phyloP scores from a whole-genome alignment of 1,140 invertebrate genomes.

The Atta cephalotes region DNA sequence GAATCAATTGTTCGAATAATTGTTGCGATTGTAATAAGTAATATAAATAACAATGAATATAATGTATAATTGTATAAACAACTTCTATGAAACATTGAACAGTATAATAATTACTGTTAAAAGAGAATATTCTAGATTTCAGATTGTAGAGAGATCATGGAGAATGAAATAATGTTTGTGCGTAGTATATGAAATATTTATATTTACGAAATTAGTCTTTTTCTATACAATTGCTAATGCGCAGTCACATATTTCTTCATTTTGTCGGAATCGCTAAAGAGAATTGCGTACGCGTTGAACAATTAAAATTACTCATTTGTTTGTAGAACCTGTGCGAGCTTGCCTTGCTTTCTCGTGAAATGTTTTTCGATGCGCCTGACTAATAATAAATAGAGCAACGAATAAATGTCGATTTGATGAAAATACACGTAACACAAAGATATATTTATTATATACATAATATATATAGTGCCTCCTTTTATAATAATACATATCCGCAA shows the following conservation, averaged over 20 bases:
- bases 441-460: conserved; percentile 76
- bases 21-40: background rate
- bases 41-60: background rate
- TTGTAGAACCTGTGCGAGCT: conserved; percentile 75
- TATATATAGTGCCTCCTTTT: conserved; percentile 68
- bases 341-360: conserved; percentile 74
- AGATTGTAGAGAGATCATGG: background rate
- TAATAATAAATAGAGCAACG: conserved; percentile 82
- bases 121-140: background rate
- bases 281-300: conserved; percentile 71
- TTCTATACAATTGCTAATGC: conserved; percentile 84
- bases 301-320: conserved; percentile 80
- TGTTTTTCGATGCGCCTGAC: conserved; percentile 68
- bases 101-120: background rate
- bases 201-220: conserved; percentile 86
- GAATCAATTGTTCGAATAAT: background rate
- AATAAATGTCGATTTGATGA: conserved; percentile 75
- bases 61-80: background rate
- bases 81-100: background rate
- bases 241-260: conserved; percentile 76
- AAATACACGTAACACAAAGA: conserved; percentile 75
- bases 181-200: conserved; percentile 85
- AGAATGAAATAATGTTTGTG: conserved; percentile 52
- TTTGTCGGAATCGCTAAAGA: conserved; percentile 75
- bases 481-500: conserved; percentile 75